Evolutionary conservation across 2,113 vertebrate species (phyloP).

Genomic region (Mixornis gularis): DNA sequence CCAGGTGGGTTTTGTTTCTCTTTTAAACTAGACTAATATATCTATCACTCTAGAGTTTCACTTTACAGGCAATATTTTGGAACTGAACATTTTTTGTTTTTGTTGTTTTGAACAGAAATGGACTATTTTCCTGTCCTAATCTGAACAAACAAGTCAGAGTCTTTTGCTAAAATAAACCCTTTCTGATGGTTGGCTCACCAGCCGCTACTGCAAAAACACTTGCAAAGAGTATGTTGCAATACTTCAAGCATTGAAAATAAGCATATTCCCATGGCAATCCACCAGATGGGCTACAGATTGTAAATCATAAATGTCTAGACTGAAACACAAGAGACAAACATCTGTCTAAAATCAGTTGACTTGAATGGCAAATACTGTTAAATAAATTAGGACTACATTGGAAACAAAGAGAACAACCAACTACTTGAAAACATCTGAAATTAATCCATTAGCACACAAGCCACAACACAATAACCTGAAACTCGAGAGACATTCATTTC

Average conservation of each 20-base stretch:
- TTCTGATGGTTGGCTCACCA: constrained; percentile 40
- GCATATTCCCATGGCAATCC: constrained; percentile 52
- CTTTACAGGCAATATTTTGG: neutral
- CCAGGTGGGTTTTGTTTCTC: neutral
- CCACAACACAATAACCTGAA: constrained; percentile 36
- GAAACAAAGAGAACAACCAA: constrained; percentile 38
- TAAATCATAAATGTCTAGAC: constrained; percentile 67
- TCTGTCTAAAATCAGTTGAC: constrained; percentile 66
- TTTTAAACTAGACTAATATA: neutral
- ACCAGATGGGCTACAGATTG: constrained; percentile 60
- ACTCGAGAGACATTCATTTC: neutral
- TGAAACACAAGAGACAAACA: constrained; percentile 63
- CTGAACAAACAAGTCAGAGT: neutral
- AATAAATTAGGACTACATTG: constrained; percentile 53
- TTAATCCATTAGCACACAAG: constrained; percentile 46
- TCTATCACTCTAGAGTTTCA: neutral
- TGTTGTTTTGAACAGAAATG: neutral
- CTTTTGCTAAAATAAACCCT: constrained; percentile 42
- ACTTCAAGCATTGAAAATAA: constrained; percentile 57
- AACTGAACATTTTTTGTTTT: neutral
- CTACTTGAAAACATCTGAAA: constrained; percentile 49
- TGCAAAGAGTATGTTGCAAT: constrained; percentile 50
- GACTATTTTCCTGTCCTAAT: neutral
- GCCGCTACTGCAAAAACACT: constrained; percentile 55
- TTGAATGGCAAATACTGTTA: constrained; percentile 59